Percentiles rank a stretch among this genome's conserved stretches.
Evolutionary conservation across 2,113 vertebrate genomes (phyloP).

Genomic region (Emydocephalus ijimae): DNA sequence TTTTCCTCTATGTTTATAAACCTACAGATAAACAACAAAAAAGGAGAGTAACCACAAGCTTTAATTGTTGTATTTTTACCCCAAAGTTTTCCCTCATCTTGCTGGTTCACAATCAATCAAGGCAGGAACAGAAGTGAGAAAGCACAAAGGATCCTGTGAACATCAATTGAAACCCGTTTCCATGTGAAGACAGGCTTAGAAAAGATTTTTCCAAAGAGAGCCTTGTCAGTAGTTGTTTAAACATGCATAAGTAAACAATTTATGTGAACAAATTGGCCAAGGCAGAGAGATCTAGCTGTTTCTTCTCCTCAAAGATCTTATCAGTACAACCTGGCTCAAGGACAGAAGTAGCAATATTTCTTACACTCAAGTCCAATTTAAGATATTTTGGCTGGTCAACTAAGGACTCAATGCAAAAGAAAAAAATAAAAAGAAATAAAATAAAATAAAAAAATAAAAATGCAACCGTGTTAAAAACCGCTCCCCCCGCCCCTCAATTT

Average conservation of each 20-base stretch:
- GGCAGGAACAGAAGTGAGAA: conserved; percentile 4
- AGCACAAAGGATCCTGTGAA: conserved; percentile 13
- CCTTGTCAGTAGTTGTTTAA: conserved; percentile 34
- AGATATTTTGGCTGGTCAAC: conserved; percentile 8
- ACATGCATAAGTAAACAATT: conserved; percentile 33
- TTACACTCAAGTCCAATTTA: conserved; percentile 6
- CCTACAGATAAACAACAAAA: conserved; percentile 24
- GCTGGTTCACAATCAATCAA: conserved; percentile 3
- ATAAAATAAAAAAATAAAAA: background rate
- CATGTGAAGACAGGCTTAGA: conserved; percentile 20
- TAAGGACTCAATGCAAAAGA: conserved; percentile 3
- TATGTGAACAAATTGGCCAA: conserved; percentile 33
- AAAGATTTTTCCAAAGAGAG: conserved; percentile 21
- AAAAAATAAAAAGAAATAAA: background rate
- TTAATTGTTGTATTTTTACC: conserved; percentile 9
- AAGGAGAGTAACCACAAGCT: conserved; percentile 10
- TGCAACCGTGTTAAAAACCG: background rate
- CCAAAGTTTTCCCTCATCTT: background rate
- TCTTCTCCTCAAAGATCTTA: conserved; percentile 28
- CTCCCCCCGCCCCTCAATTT: background rate
- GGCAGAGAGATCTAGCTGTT: conserved; percentile 10
- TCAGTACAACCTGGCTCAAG: conserved; percentile 6
- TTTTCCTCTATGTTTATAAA: conserved; percentile 25
- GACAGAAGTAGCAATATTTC: conserved; percentile 26
- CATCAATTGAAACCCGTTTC: conserved; percentile 13